Evolutionary conservation across 2,888 invertebrate genomes (phyloP).

Genomic region (Muscina levida): DNA sequence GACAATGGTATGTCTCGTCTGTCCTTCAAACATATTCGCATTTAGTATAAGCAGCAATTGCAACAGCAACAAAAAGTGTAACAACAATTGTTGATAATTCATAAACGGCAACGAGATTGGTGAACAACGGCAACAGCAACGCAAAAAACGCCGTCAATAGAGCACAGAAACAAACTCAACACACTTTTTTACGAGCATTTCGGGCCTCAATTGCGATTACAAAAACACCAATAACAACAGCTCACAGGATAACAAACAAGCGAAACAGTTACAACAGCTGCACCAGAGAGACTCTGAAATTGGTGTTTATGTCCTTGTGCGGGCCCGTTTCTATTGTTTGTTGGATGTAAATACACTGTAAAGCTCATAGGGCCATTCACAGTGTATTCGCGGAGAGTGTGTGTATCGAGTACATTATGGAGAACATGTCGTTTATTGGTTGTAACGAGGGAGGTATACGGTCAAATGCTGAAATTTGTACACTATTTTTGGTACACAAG

Average conservation of each 20-base stretch:
- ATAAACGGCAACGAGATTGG: neutral
- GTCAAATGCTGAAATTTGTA: no score
- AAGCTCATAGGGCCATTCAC: constrained; percentile 49
- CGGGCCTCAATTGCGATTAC: neutral
- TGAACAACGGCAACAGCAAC: neutral
- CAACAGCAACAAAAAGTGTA: constrained; percentile 22
- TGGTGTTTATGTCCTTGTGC: constrained; percentile 49
- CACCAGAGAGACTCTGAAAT: constrained; percentile 13
- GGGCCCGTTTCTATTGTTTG: constrained; percentile 26
- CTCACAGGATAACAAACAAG: neutral
- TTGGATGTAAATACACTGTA: constrained; percentile 31
- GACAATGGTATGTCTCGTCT: constrained; percentile 22
- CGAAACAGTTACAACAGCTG: constrained; percentile 22
- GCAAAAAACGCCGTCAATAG: no score
- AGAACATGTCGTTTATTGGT: neutral
- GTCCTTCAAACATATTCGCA: constrained; percentile 51
- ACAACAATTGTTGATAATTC: constrained; percentile 54
- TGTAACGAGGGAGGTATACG: neutral
- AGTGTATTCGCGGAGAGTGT: neutral
- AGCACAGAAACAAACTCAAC: constrained; percentile 1
- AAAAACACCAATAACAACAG: neutral
- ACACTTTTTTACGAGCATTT: constrained; percentile 14
- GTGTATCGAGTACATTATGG: constrained; percentile 8
- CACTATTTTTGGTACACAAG: no score
- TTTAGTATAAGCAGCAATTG: constrained; percentile 44